Conservation (phyloP, 2,797 vertebrate genomes). For the Rousettus madagascariensis region DNA sequence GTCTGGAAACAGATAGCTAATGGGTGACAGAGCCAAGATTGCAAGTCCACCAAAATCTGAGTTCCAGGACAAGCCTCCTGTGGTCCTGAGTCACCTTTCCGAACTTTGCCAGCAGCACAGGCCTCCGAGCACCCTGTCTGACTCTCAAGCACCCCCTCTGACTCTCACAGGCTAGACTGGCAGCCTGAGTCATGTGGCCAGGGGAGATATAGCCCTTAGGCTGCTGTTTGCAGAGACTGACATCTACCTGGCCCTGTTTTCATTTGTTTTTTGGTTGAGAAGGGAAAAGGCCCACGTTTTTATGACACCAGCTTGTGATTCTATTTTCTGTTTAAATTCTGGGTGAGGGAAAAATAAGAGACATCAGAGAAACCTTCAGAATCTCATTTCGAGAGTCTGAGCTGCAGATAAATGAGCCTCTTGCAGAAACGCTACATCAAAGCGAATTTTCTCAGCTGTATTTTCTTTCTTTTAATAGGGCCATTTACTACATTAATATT, state of each 20-base stretch:
- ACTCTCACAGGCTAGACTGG: neutral
- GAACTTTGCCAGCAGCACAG: neutral
- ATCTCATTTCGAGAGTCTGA: conserved; percentile 78
- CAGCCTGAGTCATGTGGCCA: neutral
- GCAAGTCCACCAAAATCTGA: neutral
- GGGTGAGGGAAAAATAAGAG: conserved; percentile 80
- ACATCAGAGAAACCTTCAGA: conserved; percentile 81
- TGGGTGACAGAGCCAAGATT: neutral
- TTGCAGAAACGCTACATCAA: conserved; percentile 80
- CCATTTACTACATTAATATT: conserved; percentile 82
- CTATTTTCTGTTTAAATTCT: conserved; percentile 81
- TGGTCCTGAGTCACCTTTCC: neutral
- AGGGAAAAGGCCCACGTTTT: conserved; percentile 72
- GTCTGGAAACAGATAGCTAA: neutral
- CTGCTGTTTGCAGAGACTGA: neutral
- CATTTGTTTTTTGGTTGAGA: conserved; percentile 67
- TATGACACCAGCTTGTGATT: conserved; percentile 79
- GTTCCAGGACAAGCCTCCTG: neutral
- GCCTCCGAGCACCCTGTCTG: neutral
- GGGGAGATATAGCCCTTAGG: neutral
- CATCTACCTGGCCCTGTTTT: conserved; percentile 61
- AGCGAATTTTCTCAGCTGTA: conserved; percentile 79
- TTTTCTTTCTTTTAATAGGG: conserved; percentile 82
- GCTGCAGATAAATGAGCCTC: conserved; percentile 81
- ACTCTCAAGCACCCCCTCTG: neutral